A percentile compares a stretch with the other conserved stretches of the same genome.
Evolutionary conservation across 2,888 invertebrate genomes (phyloP).

Genomic region (Polyploca ridens): DNA sequence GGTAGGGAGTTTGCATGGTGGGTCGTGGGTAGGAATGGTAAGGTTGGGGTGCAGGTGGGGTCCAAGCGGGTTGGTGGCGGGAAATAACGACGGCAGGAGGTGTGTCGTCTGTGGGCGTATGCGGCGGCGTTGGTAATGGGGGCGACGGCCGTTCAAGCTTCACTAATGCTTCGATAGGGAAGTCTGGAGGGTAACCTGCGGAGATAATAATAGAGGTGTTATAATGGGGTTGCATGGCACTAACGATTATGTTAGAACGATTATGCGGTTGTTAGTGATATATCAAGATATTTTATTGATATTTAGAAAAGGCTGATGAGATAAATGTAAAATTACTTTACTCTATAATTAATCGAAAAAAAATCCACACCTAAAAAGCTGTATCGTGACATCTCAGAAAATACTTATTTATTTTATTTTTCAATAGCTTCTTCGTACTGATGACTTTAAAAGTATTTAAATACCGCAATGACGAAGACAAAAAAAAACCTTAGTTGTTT

Average conservation of each 20-base stretch:
- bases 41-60: conserved; percentile 59
- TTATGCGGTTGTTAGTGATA: neutral
- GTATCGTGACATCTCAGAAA: too few relatives aligned
- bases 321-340: neutral
- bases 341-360: neutral
- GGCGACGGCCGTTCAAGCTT: conserved; percentile 86
- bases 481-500: conserved; percentile 12
- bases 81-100: conserved; percentile 78
- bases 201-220: conserved; percentile 31
- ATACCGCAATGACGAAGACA: neutral
- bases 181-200: conserved; percentile 85
- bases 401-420: too few relatives aligned
- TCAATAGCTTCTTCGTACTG: too few relatives aligned
- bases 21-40: conserved; percentile 71
- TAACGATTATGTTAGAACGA: neutral
- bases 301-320: too few relatives aligned
- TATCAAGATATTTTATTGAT: neutral
- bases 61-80: conserved; percentile 70
- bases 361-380: too few relatives aligned
- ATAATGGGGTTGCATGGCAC: neutral
- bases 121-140: conserved; percentile 89
- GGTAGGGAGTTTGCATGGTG: conserved; percentile 67
- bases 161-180: conserved; percentile 83
- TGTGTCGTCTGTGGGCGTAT: conserved; percentile 88
- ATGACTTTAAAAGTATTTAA: too few relatives aligned